Conservation (phyloP, 2,113 vertebrate species). For the Aegotheles bennettii region DNA sequence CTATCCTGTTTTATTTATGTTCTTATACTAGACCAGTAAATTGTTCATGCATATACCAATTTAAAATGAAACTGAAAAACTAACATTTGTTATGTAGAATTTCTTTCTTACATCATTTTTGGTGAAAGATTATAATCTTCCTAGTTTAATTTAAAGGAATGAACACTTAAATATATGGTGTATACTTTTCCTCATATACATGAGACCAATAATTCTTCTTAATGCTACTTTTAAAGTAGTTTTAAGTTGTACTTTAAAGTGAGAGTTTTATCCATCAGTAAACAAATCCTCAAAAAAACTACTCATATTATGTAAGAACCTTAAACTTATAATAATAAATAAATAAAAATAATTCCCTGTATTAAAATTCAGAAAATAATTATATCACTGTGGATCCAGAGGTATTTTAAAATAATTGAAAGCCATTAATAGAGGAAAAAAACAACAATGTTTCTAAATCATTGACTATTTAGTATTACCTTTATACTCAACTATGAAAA, state of each 20-base stretch:
- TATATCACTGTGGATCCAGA: neutral
- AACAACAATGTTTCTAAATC: neutral
- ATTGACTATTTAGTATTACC: neutral
- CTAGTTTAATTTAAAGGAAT: neutral
- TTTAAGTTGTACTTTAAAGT: neutral
- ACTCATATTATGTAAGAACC: neutral
- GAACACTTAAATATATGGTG: neutral
- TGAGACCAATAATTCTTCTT: neutral
- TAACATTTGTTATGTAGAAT: neutral
- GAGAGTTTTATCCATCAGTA: neutral
- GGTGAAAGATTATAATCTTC: neutral
- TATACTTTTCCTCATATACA: neutral
- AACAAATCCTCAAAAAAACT: fast-evolving
- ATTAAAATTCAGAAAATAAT: neutral
- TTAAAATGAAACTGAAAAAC: neutral
- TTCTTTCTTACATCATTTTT: neutral
- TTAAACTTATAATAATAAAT: too few relatives aligned
- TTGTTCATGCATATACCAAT: neutral
- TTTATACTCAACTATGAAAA: neutral
- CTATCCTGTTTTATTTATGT: neutral
- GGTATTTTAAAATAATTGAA: neutral
- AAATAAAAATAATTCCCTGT: neutral
- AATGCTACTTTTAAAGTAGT: neutral
- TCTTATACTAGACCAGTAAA: neutral
- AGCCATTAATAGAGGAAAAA: neutral